Percentiles rank a stretch among this genome's conserved stretches.
Conservation (phyloP, 1,140 invertebrate genomes). For the Eupeodes corollae region DNA sequence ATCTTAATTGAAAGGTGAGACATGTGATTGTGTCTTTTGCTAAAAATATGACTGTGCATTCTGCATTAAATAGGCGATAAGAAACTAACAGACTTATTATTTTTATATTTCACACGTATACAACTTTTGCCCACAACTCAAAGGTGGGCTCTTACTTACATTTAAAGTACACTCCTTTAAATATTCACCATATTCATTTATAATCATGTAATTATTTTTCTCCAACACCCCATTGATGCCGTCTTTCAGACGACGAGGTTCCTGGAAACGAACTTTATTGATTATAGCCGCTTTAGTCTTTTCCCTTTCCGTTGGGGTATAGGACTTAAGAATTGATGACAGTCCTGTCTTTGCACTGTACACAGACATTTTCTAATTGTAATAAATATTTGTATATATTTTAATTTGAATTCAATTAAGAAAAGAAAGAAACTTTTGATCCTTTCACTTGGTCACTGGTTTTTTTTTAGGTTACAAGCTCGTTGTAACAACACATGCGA, state of each 20-base stretch:
- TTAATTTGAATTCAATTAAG: too few species aligned
- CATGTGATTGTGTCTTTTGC: too few species aligned
- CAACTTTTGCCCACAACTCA: background rate
- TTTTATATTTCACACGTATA: background rate
- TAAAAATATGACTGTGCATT: too few species aligned
- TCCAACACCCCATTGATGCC: constrained; percentile 19
- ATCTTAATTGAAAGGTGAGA: too few species aligned
- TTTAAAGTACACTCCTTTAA: constrained; percentile 17
- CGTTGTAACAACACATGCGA: too few species aligned
- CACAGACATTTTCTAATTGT: constrained; percentile 21
- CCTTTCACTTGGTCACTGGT: too few species aligned
- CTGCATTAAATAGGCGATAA: too few species aligned
- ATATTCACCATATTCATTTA: constrained; percentile 24
- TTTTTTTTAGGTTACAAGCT: too few species aligned
- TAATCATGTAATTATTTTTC: constrained; percentile 18
- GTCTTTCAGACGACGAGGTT: constrained; percentile 17
- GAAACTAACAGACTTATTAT: background rate
- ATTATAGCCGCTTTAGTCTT: constrained; percentile 17
- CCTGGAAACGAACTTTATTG: constrained; percentile 26
- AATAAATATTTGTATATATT: too few species aligned
- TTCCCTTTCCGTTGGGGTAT: constrained; percentile 19
- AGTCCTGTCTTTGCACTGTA: constrained; percentile 21
- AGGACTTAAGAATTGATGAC: constrained; percentile 27
- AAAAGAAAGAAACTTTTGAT: too few species aligned
- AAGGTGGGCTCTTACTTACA: constrained; percentile 11